Evolutionary conservation across 2,113 vertebrate genomes (phyloP), one percentile per base, ranked within the genome.

Genomic region (Dicrurus megarhynchus): DNA sequence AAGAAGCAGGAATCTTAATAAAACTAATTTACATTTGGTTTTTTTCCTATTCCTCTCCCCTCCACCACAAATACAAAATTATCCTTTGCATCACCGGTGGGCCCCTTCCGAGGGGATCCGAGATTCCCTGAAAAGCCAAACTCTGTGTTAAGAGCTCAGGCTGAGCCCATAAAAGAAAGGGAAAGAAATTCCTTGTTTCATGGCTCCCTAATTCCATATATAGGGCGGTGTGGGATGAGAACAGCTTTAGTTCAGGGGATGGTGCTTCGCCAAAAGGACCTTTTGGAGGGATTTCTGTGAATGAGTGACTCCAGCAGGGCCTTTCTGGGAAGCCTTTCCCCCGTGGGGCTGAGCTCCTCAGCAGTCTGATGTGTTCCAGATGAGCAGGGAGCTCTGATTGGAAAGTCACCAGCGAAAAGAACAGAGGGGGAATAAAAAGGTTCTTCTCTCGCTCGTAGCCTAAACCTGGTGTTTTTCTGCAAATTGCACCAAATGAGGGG

Each of bases 261-360:
- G 49, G 44, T 21, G 1, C 60, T 89, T 13, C 30, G 69, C 56
- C 84, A 49, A 55, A 33, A 53, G 0, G 28, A 69, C 37, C 39
- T 79, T 94, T 69, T 37, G 64, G 65, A 85, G 78, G 59, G 1
- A 56, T 91, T 89, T 46, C 87, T 60, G 12, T 86, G 52, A 50
- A 41, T 53, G 80, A 55, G 56, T 21, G 73, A 9, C 53, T 75
- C 74, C 89, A 91, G 91, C 95, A 92, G 61, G 2, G 89, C 65
- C 35, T 84, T 93, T 57, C 89, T 95, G 91, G 84, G 86, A 78
- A 94, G 81, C 41, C 22, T 37, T n/a, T 70, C 87, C 80, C 83
- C 91, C 1, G n/a, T 21, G 71, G 86, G 87, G 56, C 67, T 14
- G 28, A 1, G 20, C 79, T 93, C 44, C 53, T 50, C 44, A 49